Conservation (phyloP, 2,113 vertebrate species). For the Bos indicus region DNA sequence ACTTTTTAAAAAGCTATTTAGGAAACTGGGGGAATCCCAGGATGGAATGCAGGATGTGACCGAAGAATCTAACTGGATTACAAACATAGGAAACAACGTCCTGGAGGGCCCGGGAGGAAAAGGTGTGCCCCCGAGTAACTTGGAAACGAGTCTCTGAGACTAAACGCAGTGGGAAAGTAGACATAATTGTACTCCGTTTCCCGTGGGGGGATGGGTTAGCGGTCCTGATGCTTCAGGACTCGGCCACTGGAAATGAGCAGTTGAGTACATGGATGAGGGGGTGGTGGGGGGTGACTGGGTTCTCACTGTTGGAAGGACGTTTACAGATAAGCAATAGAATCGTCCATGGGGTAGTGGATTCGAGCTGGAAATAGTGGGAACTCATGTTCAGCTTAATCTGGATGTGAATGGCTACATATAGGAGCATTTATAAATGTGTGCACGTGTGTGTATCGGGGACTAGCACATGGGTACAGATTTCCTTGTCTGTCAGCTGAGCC, state of each 20-base stretch:
- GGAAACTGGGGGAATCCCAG: not conserved
- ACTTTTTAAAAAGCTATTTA: not conserved
- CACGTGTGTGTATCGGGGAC: fast-evolving
- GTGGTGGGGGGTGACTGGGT: not conserved
- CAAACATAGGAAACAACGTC: not conserved
- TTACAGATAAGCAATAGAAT: not conserved
- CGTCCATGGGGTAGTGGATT: not conserved
- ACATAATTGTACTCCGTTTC: fast-evolving
- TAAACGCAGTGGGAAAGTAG: not conserved
- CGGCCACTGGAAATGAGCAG: not conserved
- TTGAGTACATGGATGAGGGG: not conserved
- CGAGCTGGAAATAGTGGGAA: not conserved
- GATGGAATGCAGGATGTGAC: not conserved
- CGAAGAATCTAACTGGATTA: not conserved
- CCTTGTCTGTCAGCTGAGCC: not conserved
- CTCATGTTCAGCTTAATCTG: not conserved
- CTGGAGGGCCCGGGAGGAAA: not conserved
- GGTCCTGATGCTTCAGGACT: fast-evolving
- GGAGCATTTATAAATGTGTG: not conserved
- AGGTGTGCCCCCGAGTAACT: not conserved
- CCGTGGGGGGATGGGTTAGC: not conserved
- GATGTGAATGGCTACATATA: not conserved
- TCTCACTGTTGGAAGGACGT: not conserved
- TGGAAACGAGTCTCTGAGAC: not conserved
- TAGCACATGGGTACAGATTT: not conserved